These are phyloP conservation scores for Cosmia pyralina DNA, from an alignment of 2,888 invertebrate species.

Conservation along the genomic window DNA sequence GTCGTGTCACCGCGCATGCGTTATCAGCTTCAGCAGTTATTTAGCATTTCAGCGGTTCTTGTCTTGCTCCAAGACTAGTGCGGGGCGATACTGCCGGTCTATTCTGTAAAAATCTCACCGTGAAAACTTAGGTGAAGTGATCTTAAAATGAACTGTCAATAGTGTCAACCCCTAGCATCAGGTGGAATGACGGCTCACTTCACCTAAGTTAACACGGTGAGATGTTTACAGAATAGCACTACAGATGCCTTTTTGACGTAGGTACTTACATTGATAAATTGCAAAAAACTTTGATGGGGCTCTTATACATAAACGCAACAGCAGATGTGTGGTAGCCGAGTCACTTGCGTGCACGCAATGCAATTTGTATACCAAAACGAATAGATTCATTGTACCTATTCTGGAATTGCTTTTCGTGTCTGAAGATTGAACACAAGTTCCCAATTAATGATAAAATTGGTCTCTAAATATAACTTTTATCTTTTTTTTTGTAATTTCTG, in stretches of 20 bases:
- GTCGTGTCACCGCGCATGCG: slow-evolving; percentile 12
- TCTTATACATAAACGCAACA: slow-evolving; percentile 42
- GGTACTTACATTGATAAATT: slow-evolving; percentile 43
- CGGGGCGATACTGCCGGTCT: slow-evolving; percentile 17
- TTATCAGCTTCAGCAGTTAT: slow-evolving; percentile 45
- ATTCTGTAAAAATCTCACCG: too few species aligned
- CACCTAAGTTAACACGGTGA: too few species aligned
- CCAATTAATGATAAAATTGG: too few species aligned
- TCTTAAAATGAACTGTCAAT: too few species aligned
- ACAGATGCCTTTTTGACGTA: slow-evolving; percentile 26
- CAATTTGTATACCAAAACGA: slow-evolving; percentile 51
- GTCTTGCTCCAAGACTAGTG: slow-evolving; percentile 10
- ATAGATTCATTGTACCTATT: slow-evolving; percentile 23
- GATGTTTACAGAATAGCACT: too few species aligned
- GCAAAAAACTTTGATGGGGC: slow-evolving; percentile 38
- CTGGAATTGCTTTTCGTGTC: slow-evolving; percentile 21
- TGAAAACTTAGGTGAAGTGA: too few species aligned
- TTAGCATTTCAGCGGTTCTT: slow-evolving; percentile 20
- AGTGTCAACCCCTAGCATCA: too few species aligned
- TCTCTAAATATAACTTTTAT: not conserved
- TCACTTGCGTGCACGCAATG: slow-evolving; percentile 45
- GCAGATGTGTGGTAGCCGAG: slow-evolving; percentile 41
- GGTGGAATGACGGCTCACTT: too few species aligned
- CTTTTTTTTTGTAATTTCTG: not conserved
- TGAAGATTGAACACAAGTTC: slow-evolving; percentile 6